Base-by-base conservation (phyloP, 2,888 invertebrate genomes). In the Helicoverpa assulta region DNA sequence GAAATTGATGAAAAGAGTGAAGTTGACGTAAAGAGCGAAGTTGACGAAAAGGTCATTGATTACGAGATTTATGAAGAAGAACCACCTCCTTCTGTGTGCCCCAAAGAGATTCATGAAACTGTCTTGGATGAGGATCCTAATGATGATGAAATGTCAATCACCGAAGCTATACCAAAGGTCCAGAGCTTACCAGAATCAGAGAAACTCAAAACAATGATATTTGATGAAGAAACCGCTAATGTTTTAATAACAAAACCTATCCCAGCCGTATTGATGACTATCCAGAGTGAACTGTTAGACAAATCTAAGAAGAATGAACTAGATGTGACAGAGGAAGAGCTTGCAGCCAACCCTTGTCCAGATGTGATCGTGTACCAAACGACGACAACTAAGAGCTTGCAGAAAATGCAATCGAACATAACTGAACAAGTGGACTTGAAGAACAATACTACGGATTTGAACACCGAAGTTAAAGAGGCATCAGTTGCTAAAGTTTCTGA, bases 351-450 rank as follows among this genome's bases (percentile, higher is more conserved):
- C 58, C 60, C n/a, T 10, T 47, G 56, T 26, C 61, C 75, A 26
- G 75, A 82, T 16, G 58, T 88, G 8, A n/a, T 84, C 12, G 82
- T 88, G 5, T 83, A 82, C 37, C 88, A 84, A 60, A 55, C 80
- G 14, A 59, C 72, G 1, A 76, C 68, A 14, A 37, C 62, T 8
- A 54, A 57, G 21, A 75, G 63, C 5, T 19, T 53, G 18, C 66
- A 70, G 0, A 74, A 58, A n/a, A 5, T 71, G 52, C 53, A 60
- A 12, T 26, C 61, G 0, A 65, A n/a, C 5, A 37, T 18, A 19
- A 51, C 19, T 0, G 70, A 73, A 33, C 58, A 68, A 18, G 50
- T n/a, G 1, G 68, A 72, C n/a, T 56, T 33, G 21, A 64, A 72
- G 8, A 63, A 47, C 7, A 61, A 70, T 26, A n/a, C 66, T 66